Base-by-base conservation (phyloP, 2,797 vertebrate species). In the Tenualosa ilisha region DNA sequence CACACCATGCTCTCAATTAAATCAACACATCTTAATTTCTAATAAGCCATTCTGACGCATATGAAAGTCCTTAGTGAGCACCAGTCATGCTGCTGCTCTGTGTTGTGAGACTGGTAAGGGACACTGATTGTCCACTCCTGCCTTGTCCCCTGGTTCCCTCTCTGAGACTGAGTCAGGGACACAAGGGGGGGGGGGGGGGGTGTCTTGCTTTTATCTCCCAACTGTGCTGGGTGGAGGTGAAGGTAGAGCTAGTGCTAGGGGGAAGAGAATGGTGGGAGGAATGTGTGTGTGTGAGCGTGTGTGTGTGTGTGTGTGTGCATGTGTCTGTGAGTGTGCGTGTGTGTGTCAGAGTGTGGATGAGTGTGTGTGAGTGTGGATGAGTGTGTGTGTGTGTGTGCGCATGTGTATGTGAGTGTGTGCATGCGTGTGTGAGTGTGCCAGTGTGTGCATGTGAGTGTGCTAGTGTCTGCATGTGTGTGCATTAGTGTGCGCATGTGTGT, bases 171-270 rank as follows among this genome's bases (percentile, higher is more conserved):
- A 17, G 53, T 17, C 53, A 2, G 51, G 53, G 53, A 17, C 13
- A 17, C 53, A 49, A 49, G n/a, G n/a, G n/a, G n/a, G n/a, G 43
- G 6, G 3, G 11, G 65, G 26, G 65, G 3, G 11, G 37, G 3
- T 56, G n/a, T 72, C 65, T 17, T 37, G 31, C 65, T 72, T 72
- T 72, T 40, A 72, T 72, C 65, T 40, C 65, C 26, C 65, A 37
- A 31, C 40, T 79, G 72, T 79, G 40, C n/a, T 24, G 59, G 15
- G 59, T n/a, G 59, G 22, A 1, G 8, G n/a, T 7, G 22, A 9
- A 0, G 59, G 22, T 4, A n/a, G n/a, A 5, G 3, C 17, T 51
- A 51, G 17, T 20, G 31, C 31, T 31, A 31, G 51, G 51, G 3
- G 54, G 53, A 13, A 11, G 53, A 1, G 53, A 54, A 15, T 2